These are phyloP conservation scores for Acrobasis repandana DNA, from an alignment of 2,888 invertebrate species.

Conservation along the genomic window DNA sequence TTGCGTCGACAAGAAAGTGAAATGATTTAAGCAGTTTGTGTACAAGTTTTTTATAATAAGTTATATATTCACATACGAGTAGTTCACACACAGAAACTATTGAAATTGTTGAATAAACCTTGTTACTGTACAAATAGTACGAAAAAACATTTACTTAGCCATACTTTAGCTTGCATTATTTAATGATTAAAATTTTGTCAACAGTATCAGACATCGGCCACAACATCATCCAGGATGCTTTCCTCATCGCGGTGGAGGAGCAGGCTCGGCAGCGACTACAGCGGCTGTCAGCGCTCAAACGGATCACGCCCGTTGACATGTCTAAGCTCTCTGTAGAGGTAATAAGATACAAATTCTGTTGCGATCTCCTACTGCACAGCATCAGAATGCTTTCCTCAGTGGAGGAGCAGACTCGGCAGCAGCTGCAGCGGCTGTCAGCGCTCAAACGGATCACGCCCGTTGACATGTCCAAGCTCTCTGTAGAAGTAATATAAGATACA, in stretches of 20 bases:
- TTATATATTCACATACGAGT: no score
- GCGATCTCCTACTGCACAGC: neutral
- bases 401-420: slow-evolving; percentile 96
- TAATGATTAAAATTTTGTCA: slow-evolving; percentile 47
- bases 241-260: slow-evolving; percentile 98
- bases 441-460: slow-evolving; percentile 96
- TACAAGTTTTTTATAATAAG: no score
- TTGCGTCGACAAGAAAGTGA: no score
- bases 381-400: slow-evolving; percentile 99
- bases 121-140: no score
- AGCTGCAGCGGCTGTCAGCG: slow-evolving; percentile 95
- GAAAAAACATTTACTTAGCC: no score
- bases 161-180: neutral
- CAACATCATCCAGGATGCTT: slow-evolving; percentile 97
- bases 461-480: slow-evolving; percentile 95
- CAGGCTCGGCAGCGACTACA: slow-evolving; percentile 96
- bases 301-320: slow-evolving; percentile 97
- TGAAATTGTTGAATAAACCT: no score
- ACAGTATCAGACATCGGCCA: slow-evolving; percentile 92
- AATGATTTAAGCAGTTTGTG: no score
- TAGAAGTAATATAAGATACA: slow-evolving; percentile 86
- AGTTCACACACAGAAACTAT: no score
- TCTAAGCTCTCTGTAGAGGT: slow-evolving; percentile 94
- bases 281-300: slow-evolving; percentile 94
- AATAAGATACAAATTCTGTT: slow-evolving; percentile 33